Conservation (phyloP, 1,140 invertebrate species). For the Helicoverpa zea region DNA sequence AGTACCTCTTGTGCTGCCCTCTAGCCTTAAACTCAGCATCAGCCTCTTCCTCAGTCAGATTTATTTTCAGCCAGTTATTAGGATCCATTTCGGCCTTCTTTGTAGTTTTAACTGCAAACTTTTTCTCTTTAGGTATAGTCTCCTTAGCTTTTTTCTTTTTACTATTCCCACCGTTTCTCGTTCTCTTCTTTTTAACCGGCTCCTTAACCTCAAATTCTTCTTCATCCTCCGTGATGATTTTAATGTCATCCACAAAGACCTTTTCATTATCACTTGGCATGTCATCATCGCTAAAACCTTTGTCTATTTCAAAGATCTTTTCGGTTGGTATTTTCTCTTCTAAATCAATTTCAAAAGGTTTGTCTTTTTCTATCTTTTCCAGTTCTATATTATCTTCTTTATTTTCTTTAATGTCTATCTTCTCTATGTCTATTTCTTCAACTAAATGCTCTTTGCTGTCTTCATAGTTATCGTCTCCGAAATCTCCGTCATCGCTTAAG, state of each 20-base stretch:
- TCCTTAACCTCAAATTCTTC: slow-evolving; percentile 56
- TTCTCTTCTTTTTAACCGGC: slow-evolving; percentile 46
- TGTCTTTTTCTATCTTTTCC: slow-evolving; percentile 40
- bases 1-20: slow-evolving; percentile 69
- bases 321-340: slow-evolving; percentile 20
- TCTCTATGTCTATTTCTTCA: slow-evolving; percentile 11
- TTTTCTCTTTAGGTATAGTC: slow-evolving; percentile 38
- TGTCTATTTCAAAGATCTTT: slow-evolving; percentile 31
- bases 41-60: slow-evolving; percentile 75
- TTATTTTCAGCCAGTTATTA: slow-evolving; percentile 70
- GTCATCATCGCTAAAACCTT: slow-evolving; percentile 18
- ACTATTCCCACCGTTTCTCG: slow-evolving; percentile 17
- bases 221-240: slow-evolving; percentile 39
- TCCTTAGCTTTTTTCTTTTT: slow-evolving; percentile 55
- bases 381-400: slow-evolving; percentile 20
- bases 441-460: slow-evolving; percentile 25
- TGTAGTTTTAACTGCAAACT: slow-evolving; percentile 52
- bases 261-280: slow-evolving; percentile 30
- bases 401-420: slow-evolving; percentile 29
- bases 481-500: slow-evolving; percentile 32
- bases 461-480: background rate
- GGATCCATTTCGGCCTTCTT: slow-evolving; percentile 60
- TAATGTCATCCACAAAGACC: slow-evolving; percentile 37
- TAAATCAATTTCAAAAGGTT: background rate
- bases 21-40: slow-evolving; percentile 66